phyloP scores from a whole-genome alignment of 1,140 invertebrate species.

The Matsumurasca onukii region DNA sequence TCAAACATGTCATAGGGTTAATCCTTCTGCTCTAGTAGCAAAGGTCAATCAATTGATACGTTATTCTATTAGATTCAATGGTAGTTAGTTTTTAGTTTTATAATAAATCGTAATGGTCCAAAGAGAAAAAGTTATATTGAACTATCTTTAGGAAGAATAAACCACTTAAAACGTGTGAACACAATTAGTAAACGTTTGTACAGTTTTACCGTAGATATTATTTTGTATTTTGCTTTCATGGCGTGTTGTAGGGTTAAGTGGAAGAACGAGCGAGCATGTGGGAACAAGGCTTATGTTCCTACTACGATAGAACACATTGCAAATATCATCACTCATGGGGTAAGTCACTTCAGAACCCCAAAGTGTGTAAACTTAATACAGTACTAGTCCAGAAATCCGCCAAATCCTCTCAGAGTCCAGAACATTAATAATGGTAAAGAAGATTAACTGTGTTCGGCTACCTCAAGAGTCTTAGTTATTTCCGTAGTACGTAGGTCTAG shows the following conservation, averaged over 20 bases:
- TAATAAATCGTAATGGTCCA: not conserved
- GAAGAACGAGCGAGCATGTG: slow-evolving; percentile 65
- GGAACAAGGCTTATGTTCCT: slow-evolving; percentile 66
- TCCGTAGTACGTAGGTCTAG: too few species aligned
- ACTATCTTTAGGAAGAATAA: not conserved
- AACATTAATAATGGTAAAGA: too few species aligned
- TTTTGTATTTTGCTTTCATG: slow-evolving; percentile 8
- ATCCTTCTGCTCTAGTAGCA: not conserved
- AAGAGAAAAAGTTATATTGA: not conserved
- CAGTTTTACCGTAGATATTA: not conserved
- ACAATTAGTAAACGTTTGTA: not conserved
- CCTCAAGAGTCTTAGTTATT: too few species aligned
- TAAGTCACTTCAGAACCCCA: slow-evolving; percentile 48
- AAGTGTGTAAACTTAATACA: too few species aligned
- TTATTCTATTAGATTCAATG: not conserved
- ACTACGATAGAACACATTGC: slow-evolving; percentile 86
- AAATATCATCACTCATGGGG: slow-evolving; percentile 87
- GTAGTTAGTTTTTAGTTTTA: not conserved
- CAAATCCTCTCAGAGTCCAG: too few species aligned
- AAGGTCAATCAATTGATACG: not conserved
- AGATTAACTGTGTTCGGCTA: too few species aligned
- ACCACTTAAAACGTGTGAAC: not conserved
- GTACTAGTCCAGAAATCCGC: too few species aligned
- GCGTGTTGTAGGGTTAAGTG: slow-evolving; percentile 60
- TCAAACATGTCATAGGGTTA: not conserved